Percentiles rank a stretch among this genome's conserved stretches.
phyloP scores from a whole-genome alignment of 2,888 invertebrate species.

The Brachypalpus laphriformis region DNA sequence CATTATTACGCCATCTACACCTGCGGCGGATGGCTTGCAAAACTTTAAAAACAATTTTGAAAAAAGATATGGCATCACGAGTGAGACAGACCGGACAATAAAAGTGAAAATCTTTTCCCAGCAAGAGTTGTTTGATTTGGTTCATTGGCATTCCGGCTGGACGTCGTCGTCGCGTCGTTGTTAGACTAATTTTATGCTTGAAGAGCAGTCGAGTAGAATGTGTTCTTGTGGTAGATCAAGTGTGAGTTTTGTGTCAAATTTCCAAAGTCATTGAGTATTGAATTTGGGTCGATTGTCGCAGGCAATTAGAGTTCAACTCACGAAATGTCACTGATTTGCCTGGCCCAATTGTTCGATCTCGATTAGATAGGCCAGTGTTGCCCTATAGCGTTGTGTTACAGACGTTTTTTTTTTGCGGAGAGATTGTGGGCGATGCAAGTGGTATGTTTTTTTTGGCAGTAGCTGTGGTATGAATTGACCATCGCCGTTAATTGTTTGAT shows the following conservation, averaged over 20 bases:
- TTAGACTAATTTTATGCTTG: slow-evolving; percentile 4
- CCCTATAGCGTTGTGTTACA: neutral
- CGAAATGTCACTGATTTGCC: slow-evolving; percentile 44
- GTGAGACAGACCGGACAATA: neutral
- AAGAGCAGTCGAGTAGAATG: slow-evolving; percentile 6
- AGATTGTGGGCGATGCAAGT: slow-evolving; percentile 16
- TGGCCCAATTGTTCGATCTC: slow-evolving; percentile 39
- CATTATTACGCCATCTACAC: slow-evolving; percentile 6
- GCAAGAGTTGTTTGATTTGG: neutral
- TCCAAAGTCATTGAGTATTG: slow-evolving; percentile 14
- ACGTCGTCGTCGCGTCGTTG: neutral
- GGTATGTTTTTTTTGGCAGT: neutral
- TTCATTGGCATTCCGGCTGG: slow-evolving; percentile 57
- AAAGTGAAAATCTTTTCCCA: slow-evolving; percentile 28
- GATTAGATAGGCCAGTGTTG: neutral
- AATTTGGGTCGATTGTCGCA: slow-evolving; percentile 47
- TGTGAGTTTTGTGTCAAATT: slow-evolving; percentile 17
- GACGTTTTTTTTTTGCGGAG: neutral
- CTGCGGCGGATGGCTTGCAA: slow-evolving; percentile 7
- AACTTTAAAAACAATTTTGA: neutral
- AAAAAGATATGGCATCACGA: neutral
- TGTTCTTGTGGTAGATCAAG: slow-evolving; percentile 55
- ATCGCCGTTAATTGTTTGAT: slow-evolving; percentile 7
- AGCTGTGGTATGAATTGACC: neutral
- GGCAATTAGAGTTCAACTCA: slow-evolving; percentile 51